phyloP scores from a whole-genome alignment of 2,113 vertebrate genomes.

The Gnathonemus echidnorhynchus region DNA sequence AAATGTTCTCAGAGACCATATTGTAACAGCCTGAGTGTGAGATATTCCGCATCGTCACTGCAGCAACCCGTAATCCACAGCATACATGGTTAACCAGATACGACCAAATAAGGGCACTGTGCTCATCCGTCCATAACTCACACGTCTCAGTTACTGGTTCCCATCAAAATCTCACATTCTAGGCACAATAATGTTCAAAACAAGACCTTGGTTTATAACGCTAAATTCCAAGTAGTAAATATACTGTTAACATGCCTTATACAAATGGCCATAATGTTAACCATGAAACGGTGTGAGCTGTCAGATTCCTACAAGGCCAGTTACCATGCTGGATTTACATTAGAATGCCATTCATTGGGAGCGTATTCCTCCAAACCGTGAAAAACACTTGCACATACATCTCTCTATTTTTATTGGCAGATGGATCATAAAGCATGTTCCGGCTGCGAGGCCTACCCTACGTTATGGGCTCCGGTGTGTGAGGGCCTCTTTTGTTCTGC shows the following conservation, averaged over 20 bases:
- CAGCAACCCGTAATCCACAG: background rate
- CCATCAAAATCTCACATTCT: constrained; percentile 1
- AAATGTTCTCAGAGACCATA: background rate
- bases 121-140: background rate
- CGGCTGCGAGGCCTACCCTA: background rate
- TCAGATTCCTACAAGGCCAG: background rate
- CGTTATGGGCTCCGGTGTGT: background rate
- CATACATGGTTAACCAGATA: background rate
- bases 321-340: background rate
- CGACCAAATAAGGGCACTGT: background rate
- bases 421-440: background rate
- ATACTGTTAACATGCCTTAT: background rate
- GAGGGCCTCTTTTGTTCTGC: background rate
- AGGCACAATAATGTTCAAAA: background rate
- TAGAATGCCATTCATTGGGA: background rate
- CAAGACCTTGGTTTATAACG: background rate
- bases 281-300: background rate
- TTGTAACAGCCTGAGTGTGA: background rate
- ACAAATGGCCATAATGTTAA: background rate
- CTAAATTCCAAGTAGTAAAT: background rate
- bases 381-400: background rate
- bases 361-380: background rate
- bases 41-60: background rate
- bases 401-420: background rate
- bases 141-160: background rate